Conservation (phyloP, 2,888 invertebrate species). For the Fragum fragum region DNA sequence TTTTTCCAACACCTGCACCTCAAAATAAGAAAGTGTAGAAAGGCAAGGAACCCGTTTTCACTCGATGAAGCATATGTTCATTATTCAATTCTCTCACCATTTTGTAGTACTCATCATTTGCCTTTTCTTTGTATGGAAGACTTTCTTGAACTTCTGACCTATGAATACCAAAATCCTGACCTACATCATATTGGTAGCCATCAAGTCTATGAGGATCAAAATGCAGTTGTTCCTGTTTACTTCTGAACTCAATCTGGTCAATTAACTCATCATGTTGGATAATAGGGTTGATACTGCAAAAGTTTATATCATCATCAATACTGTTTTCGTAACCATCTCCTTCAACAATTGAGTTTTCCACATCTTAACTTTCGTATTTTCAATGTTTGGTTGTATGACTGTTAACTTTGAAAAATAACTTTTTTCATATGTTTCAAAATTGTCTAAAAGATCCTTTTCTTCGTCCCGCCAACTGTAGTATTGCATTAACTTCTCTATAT, state of each 20-base stretch:
- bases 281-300: too few relatives aligned
- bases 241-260: too few relatives aligned
- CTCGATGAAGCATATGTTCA: slow-evolving; percentile 22
- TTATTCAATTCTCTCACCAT: slow-evolving; percentile 11
- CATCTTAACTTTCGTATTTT: too few relatives aligned
- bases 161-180: slow-evolving; percentile 30
- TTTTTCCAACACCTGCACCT: slow-evolving; percentile 42
- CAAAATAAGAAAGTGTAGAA: slow-evolving; percentile 42
- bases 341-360: slow-evolving; percentile 52
- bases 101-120: slow-evolving; percentile 9
- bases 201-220: neutral
- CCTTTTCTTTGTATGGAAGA: slow-evolving; percentile 29
- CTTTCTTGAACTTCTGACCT: neutral
- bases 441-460: slow-evolving; percentile 47
- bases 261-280: too few relatives aligned
- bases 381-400: too few relatives aligned
- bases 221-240: too few relatives aligned
- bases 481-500: slow-evolving; percentile 75
- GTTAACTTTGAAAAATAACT: slow-evolving; percentile 5
- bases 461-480: slow-evolving; percentile 73
- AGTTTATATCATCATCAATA: neutral
- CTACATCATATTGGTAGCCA: slow-evolving; percentile 4
- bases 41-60: slow-evolving; percentile 18
- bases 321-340: slow-evolving; percentile 6
- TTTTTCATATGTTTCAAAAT: slow-evolving; percentile 42